These are phyloP conservation scores for Pseudeuparius sepicola DNA, from an alignment of 2,888 invertebrate genomes.

Conservation along the genomic window DNA sequence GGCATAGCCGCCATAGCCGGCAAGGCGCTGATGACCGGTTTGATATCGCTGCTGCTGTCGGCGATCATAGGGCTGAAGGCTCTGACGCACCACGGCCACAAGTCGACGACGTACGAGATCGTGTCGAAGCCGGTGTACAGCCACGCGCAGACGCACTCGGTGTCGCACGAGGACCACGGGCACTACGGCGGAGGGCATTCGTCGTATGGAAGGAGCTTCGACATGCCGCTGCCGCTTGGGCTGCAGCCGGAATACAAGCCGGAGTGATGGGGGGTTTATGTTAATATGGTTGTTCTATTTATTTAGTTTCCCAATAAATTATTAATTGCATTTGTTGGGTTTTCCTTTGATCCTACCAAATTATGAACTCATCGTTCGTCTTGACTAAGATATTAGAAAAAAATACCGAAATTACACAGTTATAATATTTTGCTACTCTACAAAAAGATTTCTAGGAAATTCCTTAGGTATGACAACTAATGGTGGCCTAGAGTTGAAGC, in stretches of 20 bases:
- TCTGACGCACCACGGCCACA: slow-evolving; percentile 50
- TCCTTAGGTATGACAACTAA: no score
- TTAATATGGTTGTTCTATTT: no score
- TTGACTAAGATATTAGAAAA: no score
- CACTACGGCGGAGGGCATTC: slow-evolving; percentile 43
- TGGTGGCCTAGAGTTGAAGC: no score
- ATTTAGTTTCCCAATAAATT: slow-evolving; percentile 15
- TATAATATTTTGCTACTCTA: no score
- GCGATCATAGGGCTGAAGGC: slow-evolving; percentile 63
- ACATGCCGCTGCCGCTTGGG: slow-evolving; percentile 37
- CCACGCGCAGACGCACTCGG: slow-evolving; percentile 55
- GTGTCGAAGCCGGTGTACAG: slow-evolving; percentile 67
- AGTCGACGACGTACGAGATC: slow-evolving; percentile 65
- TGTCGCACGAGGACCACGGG: slow-evolving; percentile 52
- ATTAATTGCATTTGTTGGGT: slow-evolving; percentile 20
- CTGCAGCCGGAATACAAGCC: slow-evolving; percentile 51
- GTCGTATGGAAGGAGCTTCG: slow-evolving; percentile 46
- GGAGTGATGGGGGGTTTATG: no score
- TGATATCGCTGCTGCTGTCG: slow-evolving; percentile 66
- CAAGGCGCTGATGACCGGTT: slow-evolving; percentile 67
- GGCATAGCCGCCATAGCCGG: slow-evolving; percentile 65
- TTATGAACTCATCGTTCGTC: slow-evolving; percentile 4
- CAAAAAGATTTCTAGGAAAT: no score
- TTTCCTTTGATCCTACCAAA: slow-evolving; percentile 18
- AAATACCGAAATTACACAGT: no score